phyloP scores from a whole-genome alignment of 2,113 vertebrate genomes.

The Zingel zingel region DNA sequence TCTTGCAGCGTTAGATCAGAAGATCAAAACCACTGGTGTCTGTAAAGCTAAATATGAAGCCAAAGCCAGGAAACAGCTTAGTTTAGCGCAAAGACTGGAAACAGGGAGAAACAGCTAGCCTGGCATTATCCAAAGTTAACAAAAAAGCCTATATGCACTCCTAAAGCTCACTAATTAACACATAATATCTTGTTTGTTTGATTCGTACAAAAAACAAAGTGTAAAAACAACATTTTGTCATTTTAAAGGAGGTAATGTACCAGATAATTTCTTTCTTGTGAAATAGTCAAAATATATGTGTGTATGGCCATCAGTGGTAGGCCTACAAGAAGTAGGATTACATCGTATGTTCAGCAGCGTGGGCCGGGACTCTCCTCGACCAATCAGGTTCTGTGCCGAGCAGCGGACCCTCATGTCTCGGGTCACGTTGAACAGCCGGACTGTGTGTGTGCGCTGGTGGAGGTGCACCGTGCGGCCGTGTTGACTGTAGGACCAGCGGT shows the following conservation, averaged over 20 bases:
- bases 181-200: neutral
- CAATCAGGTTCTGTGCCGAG: conserved; percentile 78
- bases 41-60: neutral
- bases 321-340: conserved; percentile 51
- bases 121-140: neutral
- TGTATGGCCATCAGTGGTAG: neutral
- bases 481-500: conserved; percentile 81
- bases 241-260: neutral
- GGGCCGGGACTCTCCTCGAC: conserved; percentile 74
- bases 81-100: neutral
- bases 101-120: neutral
- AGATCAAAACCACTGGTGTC: neutral
- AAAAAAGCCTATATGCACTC: neutral
- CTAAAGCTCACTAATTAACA: neutral
- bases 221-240: neutral
- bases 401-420: conserved; percentile 81
- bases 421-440: conserved; percentile 80
- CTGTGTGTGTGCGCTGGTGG: conserved; percentile 42
- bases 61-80: neutral
- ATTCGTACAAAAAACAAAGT: neutral
- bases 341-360: conserved; percentile 77
- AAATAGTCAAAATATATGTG: neutral
- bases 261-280: neutral
- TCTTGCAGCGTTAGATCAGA: neutral
- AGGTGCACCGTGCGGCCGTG: conserved; percentile 63